Conservation (phyloP, 1,140 invertebrate genomes). For the Panagrolaimus sp. region DNA sequence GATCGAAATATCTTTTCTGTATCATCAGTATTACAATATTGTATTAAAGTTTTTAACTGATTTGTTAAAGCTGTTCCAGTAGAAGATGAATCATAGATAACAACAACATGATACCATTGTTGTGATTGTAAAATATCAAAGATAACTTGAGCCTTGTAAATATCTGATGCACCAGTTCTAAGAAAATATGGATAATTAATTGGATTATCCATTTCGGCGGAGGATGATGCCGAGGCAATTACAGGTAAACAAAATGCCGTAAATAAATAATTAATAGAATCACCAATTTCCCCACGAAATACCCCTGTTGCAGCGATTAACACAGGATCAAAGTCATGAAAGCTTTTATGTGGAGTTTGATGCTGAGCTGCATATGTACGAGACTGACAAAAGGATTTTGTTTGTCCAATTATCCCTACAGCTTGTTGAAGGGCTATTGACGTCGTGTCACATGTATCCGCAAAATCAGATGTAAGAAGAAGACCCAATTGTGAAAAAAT, state of each 20-base stretch:
- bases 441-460: slow-evolving; percentile 18
- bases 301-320: neutral
- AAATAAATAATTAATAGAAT: slow-evolving; percentile 21
- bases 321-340: neutral
- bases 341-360: neutral
- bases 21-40: neutral
- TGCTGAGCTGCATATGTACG: neutral
- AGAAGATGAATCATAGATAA: slow-evolving; percentile 15
- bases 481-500: neutral
- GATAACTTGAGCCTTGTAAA: slow-evolving; percentile 15
- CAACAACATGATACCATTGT: slow-evolving; percentile 16
- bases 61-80: slow-evolving; percentile 11
- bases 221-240: neutral
- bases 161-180: slow-evolving; percentile 18
- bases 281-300: slow-evolving; percentile 19
- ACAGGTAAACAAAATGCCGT: slow-evolving; percentile 20
- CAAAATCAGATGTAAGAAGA: neutral
- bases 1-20: neutral
- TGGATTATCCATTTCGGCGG: slow-evolving; percentile 16
- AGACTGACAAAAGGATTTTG: neutral
- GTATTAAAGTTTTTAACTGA: slow-evolving; percentile 1
- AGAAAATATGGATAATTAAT: slow-evolving; percentile 16
- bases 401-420: neutral
- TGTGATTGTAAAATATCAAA: slow-evolving; percentile 22
- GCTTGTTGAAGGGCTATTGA: slow-evolving; percentile 15